Base-by-base conservation (phyloP, 2,888 invertebrate genomes). In the Callosobruchus maculatus region DNA sequence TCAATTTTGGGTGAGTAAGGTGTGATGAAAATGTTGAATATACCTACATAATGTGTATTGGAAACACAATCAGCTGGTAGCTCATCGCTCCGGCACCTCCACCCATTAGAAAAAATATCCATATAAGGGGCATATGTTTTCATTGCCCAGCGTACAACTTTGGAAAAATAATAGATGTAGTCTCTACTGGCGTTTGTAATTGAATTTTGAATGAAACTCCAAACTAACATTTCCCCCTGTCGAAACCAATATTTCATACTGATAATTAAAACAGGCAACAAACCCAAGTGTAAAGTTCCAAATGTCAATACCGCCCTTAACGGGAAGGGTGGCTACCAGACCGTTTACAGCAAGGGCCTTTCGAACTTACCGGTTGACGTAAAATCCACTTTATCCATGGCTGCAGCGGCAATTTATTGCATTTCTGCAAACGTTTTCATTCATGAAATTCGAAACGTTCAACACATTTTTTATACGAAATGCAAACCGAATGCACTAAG, bases 311-410 rank as follows among this genome's bases (percentile, higher is more conserved):
- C 83, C 83, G 82, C 84, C 84, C 84, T 83, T 78, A 77, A 74
- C 73, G 76, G 76, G 76, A 77, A 82, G 84, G 82, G 83, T 81
- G 81, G 80, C 78, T 49, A 49, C 49, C 49, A 49, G 49, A 18
- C 30, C 30, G 9, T 30, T 30, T 30, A 30, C 1, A 49, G 13
- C 49, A 49, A 49, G 49, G 13, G 49, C 3, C 30, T 30, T 3
- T 30, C 4, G 30, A 78, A 83, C 85, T 82, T 77, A 86, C 86
- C 85, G 77, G 83, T 82, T 68, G 82, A 80, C 68, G 83, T 83
- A 79, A 85, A 85, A 80, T 85, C 83, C 74, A 85, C 81, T 75
- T 85, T 83, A 72, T 85, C 85, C 86, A 86, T 86, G 74, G 72
- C 82, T 75, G 31, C 72, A 70, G 74, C 67, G 71, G 79, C 80